phyloP scores from a whole-genome alignment of 2,797 vertebrate species.

The Margarornis squamiger region DNA sequence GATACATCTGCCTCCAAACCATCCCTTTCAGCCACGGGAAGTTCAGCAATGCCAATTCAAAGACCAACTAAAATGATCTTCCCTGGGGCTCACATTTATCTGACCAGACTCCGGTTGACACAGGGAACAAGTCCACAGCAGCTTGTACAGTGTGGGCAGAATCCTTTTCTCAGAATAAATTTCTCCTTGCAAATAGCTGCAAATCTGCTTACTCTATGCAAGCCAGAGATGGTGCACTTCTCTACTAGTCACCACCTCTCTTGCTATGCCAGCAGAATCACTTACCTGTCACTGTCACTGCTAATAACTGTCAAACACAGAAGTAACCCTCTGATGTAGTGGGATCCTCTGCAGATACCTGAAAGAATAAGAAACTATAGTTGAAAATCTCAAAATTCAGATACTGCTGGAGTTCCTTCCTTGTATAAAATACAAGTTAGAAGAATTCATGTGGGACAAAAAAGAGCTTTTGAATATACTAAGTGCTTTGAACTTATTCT shows the following conservation, averaged over 20 bases:
- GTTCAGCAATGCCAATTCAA: background rate
- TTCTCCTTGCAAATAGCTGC: background rate
- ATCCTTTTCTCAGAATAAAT: background rate
- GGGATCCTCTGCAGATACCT: background rate
- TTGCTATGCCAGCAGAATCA: background rate
- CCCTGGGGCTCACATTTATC: rapidly evolving
- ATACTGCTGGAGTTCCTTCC: background rate
- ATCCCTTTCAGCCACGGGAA: background rate
- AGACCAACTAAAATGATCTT: background rate
- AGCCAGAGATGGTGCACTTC: background rate
- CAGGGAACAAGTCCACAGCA: background rate
- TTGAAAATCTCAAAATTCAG: background rate
- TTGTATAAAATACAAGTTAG: background rate
- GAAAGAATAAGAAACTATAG: constrained; percentile 1
- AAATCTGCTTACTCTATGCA: background rate
- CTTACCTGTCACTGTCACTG: background rate
- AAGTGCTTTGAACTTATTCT: background rate
- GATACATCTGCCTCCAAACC: background rate
- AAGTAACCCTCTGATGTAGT: background rate
- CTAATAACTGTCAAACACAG: background rate
- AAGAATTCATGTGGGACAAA: background rate
- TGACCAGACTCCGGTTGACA: background rate
- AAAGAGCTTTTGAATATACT: background rate
- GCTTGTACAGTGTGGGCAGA: background rate
- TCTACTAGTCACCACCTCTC: background rate